Conservation (phyloP, 2,113 vertebrate genomes). For the Cinclus mexicanus region DNA sequence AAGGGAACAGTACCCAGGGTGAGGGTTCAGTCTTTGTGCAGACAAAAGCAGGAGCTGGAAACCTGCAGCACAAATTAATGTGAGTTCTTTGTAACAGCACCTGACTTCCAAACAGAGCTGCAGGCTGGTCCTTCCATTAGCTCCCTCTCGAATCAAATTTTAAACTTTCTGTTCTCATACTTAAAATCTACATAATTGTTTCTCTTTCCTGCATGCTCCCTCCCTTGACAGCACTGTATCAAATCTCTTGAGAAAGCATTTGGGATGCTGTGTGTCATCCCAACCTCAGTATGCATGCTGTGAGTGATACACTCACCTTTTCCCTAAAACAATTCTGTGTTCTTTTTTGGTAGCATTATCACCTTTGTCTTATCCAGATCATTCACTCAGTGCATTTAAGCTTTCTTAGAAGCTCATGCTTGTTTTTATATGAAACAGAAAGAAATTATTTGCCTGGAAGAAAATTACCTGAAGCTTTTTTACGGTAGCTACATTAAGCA, state of each 20-base stretch:
- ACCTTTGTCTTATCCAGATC: background rate
- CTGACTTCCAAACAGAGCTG: background rate
- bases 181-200: background rate
- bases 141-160: background rate
- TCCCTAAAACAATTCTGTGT: background rate
- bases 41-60: background rate
- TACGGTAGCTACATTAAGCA: background rate
- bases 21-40: background rate
- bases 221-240: background rate
- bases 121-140: background rate
- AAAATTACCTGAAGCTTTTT: background rate
- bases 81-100: background rate
- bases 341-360: background rate
- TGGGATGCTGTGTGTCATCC: background rate
- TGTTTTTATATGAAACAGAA: background rate
- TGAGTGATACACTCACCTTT: background rate
- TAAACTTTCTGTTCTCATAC: background rate
- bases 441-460: background rate
- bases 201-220: background rate
- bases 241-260: background rate
- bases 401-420: background rate
- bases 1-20: background rate
- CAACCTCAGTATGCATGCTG: background rate
- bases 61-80: background rate
- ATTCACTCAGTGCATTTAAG: background rate